Evolutionary conservation across 2,113 vertebrate genomes (phyloP).

Genomic region (Loxodonta africana): DNA sequence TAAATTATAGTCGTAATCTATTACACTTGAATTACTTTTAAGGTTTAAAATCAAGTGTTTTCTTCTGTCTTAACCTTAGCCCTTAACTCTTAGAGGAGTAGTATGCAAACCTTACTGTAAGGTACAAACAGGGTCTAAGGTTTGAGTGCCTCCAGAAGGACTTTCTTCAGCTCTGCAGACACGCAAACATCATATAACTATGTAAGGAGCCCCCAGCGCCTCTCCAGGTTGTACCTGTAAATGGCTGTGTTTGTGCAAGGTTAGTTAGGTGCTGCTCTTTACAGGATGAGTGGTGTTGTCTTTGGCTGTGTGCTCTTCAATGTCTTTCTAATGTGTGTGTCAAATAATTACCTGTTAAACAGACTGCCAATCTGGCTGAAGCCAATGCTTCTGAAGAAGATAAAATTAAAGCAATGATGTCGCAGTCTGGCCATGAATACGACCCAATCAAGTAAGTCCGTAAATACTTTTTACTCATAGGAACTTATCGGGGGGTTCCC

Average conservation of each 20-base stretch:
- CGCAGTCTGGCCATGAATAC: slow-evolving; percentile 97
- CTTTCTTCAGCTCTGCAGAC: slow-evolving; percentile 79
- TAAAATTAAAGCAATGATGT: slow-evolving; percentile 98
- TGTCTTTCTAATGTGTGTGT: slow-evolving; percentile 92
- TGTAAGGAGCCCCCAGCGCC: slow-evolving; percentile 87
- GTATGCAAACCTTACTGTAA: slow-evolving; percentile 83
- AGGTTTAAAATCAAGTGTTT: slow-evolving; percentile 74
- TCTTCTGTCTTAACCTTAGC: slow-evolving; percentile 71
- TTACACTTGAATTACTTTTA: slow-evolving; percentile 75
- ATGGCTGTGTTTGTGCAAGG: slow-evolving; percentile 83
- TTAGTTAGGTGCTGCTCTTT: slow-evolving; percentile 91
- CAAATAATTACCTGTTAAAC: slow-evolving; percentile 94
- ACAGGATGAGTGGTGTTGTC: slow-evolving; percentile 91
- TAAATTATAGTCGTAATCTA: slow-evolving; percentile 14
- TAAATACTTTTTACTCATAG: background rate
- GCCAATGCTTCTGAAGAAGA: slow-evolving; percentile 98
- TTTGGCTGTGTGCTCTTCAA: slow-evolving; percentile 90
- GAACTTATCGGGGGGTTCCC: slow-evolving; percentile 35
- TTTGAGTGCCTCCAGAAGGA: slow-evolving; percentile 83
- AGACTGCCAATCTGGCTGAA: slow-evolving; percentile 98
- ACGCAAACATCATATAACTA: slow-evolving; percentile 86
- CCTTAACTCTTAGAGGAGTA: slow-evolving; percentile 74
- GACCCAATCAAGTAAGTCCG: slow-evolving; percentile 95
- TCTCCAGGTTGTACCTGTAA: slow-evolving; percentile 82
- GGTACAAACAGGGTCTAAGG: slow-evolving; percentile 92